A percentile compares a stretch with the other conserved stretches of the same genome.
Evolutionary conservation across 1,140 invertebrate species (phyloP).

Genomic region (Holotrichia oblita): DNA sequence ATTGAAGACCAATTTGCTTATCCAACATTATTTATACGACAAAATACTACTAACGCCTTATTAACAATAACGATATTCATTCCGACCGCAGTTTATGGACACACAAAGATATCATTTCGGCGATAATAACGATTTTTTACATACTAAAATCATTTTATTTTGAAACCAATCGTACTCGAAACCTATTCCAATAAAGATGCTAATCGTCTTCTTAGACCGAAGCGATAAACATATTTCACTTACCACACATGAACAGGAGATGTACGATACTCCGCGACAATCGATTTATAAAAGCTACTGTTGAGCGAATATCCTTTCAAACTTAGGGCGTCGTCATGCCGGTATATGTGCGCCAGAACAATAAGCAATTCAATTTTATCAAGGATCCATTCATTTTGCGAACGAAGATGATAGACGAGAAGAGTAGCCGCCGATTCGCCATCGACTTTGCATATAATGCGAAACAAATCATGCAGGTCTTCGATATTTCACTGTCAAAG

Average conservation of each 20-base stretch:
- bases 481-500: constrained; percentile 1
- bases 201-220: not conserved
- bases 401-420: not conserved
- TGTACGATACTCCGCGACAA: not conserved
- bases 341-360: constrained; percentile 6
- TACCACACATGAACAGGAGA: not conserved
- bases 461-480: constrained; percentile 3
- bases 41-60: too few relatives aligned
- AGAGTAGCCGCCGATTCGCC: not conserved
- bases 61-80: too few relatives aligned
- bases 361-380: not conserved
- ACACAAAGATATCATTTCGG: too few relatives aligned
- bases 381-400: constrained; percentile 20
- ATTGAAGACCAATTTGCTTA: too few relatives aligned
- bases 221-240: not conserved
- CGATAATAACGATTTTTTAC: too few relatives aligned
- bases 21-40: too few relatives aligned
- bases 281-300: constrained; percentile 12
- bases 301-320: not conserved
- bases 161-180: not conserved
- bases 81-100: too few relatives aligned
- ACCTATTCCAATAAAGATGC: not conserved
- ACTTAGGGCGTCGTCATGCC: not conserved
- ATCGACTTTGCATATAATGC: constrained; percentile 11
- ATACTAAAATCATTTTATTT: too few relatives aligned